Base-by-base conservation (phyloP, 2,113 vertebrate species). In the Mormyrus iriodes region DNA sequence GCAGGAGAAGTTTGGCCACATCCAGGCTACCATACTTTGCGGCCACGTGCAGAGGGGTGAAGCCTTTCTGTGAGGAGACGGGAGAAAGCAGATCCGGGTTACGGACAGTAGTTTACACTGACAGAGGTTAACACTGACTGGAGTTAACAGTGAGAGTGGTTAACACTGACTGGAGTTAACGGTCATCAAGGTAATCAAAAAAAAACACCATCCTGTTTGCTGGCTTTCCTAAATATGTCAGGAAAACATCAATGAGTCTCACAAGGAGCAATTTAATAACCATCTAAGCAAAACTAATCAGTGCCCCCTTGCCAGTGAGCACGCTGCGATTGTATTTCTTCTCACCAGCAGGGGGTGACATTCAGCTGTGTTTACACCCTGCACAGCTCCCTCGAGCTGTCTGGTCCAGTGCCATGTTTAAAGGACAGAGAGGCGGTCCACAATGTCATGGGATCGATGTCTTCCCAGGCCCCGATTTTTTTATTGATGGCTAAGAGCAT, bases 21-120 rank as follows among this genome's bases (percentile, higher is more conserved):
- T 99, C 98, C 89, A 99, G 94, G 94, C 97, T 99, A 91, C 98
- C 98, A 0, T 99, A 99, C 90, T 99, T 99, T 79, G 98, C 95
- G 0, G 98, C 98, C 89, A 99, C 98, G 0, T 99, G 98, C 88
- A 99, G 91, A 0, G 98, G 98, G 8, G 98, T 99, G 87, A 99
- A 99, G 85, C 98, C 98, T 94, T 99, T 99, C 98, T 99, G 95
- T n/a, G 93, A 93, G 91, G n/a, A 42, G 88, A 49, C 85, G 46
- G 90, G 61, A 69, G n/a, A 31, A 69, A 69, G 61, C 61, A 69
- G n/a, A 69, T 69, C n/a, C 4, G n/a, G 24, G n/a, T 3, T 65
- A 9, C n/a, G n/a, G 61, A 69, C 61, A 69, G 12, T 9, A 69
- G 27, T 12, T 31, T 12, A 31, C n/a, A 65, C 9, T 13, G n/a